Conservation (phyloP, 2,888 invertebrate species). For the Drosophila neotestacea region DNA sequence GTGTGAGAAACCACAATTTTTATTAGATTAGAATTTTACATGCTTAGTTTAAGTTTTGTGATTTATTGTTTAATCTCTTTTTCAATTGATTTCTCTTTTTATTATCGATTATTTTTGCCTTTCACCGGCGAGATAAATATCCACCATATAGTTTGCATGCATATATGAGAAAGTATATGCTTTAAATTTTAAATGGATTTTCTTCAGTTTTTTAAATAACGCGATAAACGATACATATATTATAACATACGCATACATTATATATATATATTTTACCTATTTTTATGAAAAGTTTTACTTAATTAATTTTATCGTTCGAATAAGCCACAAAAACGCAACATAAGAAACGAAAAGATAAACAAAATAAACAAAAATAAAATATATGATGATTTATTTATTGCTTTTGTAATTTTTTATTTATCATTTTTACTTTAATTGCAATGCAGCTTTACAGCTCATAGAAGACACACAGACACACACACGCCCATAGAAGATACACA, state of each 20-base stretch:
- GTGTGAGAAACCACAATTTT: constrained; percentile 37
- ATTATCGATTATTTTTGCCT: constrained; percentile 22
- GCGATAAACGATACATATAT: constrained; percentile 34
- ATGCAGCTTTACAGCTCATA: constrained; percentile 19
- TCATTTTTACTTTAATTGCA: constrained; percentile 23
- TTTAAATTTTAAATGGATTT: constrained; percentile 49
- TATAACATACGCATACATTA: constrained; percentile 37
- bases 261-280: constrained; percentile 65
- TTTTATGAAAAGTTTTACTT: constrained; percentile 70
- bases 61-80: constrained; percentile 74
- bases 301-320: constrained; percentile 63
- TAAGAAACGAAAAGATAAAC: constrained; percentile 41
- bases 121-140: constrained; percentile 12
- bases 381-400: constrained; percentile 46
- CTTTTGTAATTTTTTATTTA: constrained; percentile 23
- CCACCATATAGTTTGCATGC: constrained; percentile 21
- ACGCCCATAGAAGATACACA: constrained; percentile 1
- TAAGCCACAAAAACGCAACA: constrained; percentile 55
- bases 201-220: constrained; percentile 32
- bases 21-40: constrained; percentile 70
- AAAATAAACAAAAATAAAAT: constrained; percentile 61
- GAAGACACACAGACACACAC: constrained; percentile 18
- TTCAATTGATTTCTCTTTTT: constrained; percentile 37
- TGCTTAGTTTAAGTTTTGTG: constrained; percentile 76
- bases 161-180: constrained; percentile 19